Evolutionary conservation across 2,888 invertebrate species (phyloP), one percentile per base, ranked within the genome.

Genomic region (Eristalinus aeneus): DNA sequence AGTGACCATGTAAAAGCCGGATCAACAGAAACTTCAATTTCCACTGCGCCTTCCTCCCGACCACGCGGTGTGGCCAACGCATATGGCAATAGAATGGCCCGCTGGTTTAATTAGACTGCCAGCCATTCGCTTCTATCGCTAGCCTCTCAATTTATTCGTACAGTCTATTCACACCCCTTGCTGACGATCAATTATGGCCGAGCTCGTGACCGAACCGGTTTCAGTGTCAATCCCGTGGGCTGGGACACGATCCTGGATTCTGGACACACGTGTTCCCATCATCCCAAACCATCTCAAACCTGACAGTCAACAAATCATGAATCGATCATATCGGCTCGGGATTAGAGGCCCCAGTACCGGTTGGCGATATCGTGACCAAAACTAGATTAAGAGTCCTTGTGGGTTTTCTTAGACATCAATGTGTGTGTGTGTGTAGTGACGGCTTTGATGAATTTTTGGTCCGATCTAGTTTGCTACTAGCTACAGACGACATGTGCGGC

Each of bases 161-260:
- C 32, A 58, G 34, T 22, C 54, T 72, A 16, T 56, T 27, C 60
- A 56, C 68, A 56, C 60, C 72, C 72, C 54, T 16, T 46, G 46
- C 63, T 64, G 23, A 16, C 16, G 67, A 22, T 54, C 31, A 60
- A 67, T 76, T 53, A n/a, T n/a, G 16, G 71, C 36, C 36, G 53
- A 68, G 60, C 54, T 60, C 46, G 61, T 16, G 58, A 20, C 60
- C 23, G 4, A 73, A 81, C 85, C 60, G 60, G 85, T 81, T 80
- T 85, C 85, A 85, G 36, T 85, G 85, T 81, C 85, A 85, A 73
- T 85, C 76, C 85, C 81, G 81, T 85, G 81, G 81, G 81, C 68
- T 84, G 68, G 68, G 22, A 60, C 60, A 61, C 53, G 8, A 69
- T 81, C 80, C 67, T 73, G n/a, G 58, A 79, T 68, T 67, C 68